A percentile compares a stretch with the other conserved stretches of the same genome.
phyloP scores from a whole-genome alignment of 2,888 invertebrate genomes.

The Pimpla rufipes region DNA sequence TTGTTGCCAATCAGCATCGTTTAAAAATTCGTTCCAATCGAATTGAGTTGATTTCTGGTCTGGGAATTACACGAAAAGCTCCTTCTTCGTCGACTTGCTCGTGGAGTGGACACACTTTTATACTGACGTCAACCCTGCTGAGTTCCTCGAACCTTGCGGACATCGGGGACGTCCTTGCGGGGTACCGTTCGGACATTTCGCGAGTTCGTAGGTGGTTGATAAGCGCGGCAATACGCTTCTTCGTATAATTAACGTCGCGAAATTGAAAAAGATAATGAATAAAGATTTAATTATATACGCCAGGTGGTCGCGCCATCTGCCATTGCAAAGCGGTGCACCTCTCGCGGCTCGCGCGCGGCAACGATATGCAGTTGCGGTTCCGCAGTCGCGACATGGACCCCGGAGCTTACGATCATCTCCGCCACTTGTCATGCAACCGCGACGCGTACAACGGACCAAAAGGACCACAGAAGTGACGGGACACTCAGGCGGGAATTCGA shows the following conservation, averaged over 20 bases:
- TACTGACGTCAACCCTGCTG: background rate
- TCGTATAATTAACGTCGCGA: background rate
- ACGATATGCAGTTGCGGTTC: background rate
- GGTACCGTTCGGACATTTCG: background rate
- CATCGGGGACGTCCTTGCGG: background rate
- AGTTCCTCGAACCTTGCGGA: background rate
- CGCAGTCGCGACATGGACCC: background rate
- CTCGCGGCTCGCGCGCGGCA: background rate
- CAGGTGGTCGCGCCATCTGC: conserved; percentile 34
- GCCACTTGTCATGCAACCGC: background rate
- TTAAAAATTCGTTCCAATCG: too few species aligned
- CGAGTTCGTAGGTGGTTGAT: background rate
- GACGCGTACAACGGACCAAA: background rate
- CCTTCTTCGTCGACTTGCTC: too few species aligned
- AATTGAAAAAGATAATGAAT: conserved; percentile 18
- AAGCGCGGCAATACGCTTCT: background rate
- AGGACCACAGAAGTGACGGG: background rate
- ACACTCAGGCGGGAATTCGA: background rate
- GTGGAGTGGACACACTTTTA: background rate
- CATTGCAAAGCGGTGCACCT: background rate
- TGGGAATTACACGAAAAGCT: too few species aligned
- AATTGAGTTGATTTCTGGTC: too few species aligned
- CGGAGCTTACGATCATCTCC: background rate
- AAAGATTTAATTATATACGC: conserved; percentile 31
- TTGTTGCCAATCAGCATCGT: too few species aligned